Evolutionary conservation across 2,888 invertebrate genomes (phyloP), one percentile per base, ranked within the genome.

Genomic region (Hirtodrosophila alboralis): DNA sequence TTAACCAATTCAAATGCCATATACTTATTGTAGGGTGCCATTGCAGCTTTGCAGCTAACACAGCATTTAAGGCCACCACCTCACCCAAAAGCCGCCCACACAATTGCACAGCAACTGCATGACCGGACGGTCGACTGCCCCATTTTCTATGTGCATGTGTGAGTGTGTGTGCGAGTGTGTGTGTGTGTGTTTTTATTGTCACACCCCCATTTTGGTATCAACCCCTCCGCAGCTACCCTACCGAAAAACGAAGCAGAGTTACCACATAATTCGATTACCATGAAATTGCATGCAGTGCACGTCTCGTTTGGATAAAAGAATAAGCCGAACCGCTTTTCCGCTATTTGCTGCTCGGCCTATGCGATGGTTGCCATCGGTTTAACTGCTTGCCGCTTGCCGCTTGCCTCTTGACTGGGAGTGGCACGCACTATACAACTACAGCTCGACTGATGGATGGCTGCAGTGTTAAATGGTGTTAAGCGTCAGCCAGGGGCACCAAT

Each of bases 251-350:
- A 45, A 21, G 57, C 67, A 65, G 69, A 60, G 78, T 65, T 79
- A 61, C 75, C 81, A 79, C 72, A 81, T 84, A 84, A 79, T 84
- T 84, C 78, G 69, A 79, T 79, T 84, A 81, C 58, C 69, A 63
- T 57, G 73, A 66, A 79, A 67, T 71, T 59, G 74, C 69, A 76
- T 70, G 67, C 75, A 49, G 31, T 38, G 59, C 63, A 60, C 64
- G 61, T 73, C 56, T 37, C 60, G 26, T 6, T 44, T 13, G 56
- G 47, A 49, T 68, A 66, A 63, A 57, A 66, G 36, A 43, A 56
- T 60, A 68, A 62, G 52, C 49, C 38, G 13, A 8, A 1, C 23
- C 23, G 23, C 23, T 2, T 8, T 8, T 4, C 23, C 23, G 3
- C 5, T 21, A 4, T 23, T 23, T 3, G 23, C 1, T 4, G 23